A percentile compares a stretch with the other conserved stretches of the same genome.
Evolutionary conservation across 2,113 vertebrate genomes (phyloP).

Genomic region (Halcyon senegalensis): DNA sequence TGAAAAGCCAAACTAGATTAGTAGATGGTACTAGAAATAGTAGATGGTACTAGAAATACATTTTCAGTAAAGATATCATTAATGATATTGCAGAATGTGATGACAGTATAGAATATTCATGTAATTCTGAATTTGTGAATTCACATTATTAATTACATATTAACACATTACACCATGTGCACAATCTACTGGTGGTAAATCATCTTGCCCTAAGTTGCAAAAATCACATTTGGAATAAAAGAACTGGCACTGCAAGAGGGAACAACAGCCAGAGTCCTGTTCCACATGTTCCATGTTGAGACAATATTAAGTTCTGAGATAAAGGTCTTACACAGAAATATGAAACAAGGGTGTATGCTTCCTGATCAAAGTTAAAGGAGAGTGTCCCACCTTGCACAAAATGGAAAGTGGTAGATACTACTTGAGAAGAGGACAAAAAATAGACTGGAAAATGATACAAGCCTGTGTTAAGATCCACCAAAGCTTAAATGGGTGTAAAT

Average conservation of each 20-base stretch:
- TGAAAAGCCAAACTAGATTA: not conserved
- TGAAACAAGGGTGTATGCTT: not conserved
- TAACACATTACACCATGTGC: not conserved
- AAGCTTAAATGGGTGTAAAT: not conserved
- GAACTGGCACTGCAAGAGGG: not conserved
- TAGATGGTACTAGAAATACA: not conserved
- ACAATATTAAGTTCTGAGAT: not conserved
- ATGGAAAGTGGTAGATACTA: not conserved
- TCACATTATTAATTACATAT: not conserved
- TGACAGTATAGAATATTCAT: not conserved
- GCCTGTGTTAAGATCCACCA: not conserved
- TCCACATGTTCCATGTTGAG: rapidly evolving
- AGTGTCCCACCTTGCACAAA: not conserved
- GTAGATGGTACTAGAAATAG: not conserved
- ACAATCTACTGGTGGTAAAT: not conserved
- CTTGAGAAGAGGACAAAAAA: not conserved
- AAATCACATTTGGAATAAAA: not conserved
- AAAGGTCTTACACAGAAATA: not conserved
- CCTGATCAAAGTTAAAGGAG: not conserved
- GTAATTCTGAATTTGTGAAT: not conserved
- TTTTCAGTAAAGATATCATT: not conserved
- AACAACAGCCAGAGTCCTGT: not conserved
- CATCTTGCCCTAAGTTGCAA: not conserved
- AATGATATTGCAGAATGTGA: not conserved
- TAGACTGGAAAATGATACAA: not conserved